phyloP scores from a whole-genome alignment of 2,797 vertebrate species.

The Chloroceryle inda region DNA sequence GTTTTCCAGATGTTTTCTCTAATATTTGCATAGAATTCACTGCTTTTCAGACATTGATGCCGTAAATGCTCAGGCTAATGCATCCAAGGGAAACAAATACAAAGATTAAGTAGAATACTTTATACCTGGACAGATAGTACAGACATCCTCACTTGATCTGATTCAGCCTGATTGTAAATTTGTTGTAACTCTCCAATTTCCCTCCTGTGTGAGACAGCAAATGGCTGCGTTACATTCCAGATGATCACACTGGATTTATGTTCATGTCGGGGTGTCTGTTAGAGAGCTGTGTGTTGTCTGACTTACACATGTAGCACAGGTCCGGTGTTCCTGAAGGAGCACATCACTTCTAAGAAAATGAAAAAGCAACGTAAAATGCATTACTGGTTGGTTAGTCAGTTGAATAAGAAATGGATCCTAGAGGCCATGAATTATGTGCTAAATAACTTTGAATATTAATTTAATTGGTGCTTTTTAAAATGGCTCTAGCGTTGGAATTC shows the following conservation, averaged over 20 bases:
- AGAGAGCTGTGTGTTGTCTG: background rate
- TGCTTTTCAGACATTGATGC: background rate
- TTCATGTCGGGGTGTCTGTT: background rate
- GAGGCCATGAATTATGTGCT: constrained; percentile 2
- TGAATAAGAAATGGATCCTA: background rate
- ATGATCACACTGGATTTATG: background rate
- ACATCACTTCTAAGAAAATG: background rate
- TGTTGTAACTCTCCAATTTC: background rate
- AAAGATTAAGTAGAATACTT: background rate
- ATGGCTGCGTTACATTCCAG: background rate
- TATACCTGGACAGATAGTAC: background rate
- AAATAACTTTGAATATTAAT: constrained; percentile 37
- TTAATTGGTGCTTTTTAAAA: constrained; percentile 17
- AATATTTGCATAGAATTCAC: background rate
- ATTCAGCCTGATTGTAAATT: background rate
- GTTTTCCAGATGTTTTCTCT: background rate
- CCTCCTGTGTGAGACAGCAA: background rate
- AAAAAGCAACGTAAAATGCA: background rate
- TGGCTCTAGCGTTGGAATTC: background rate
- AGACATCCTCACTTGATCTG: background rate
- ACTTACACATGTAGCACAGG: background rate
- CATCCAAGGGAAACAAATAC: background rate
- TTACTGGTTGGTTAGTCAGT: background rate
- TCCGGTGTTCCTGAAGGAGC: background rate
- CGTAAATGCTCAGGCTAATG: background rate